Evolutionary conservation across 2,113 vertebrate species (phyloP).

Genomic region (Chascanopsetta lugubris): DNA sequence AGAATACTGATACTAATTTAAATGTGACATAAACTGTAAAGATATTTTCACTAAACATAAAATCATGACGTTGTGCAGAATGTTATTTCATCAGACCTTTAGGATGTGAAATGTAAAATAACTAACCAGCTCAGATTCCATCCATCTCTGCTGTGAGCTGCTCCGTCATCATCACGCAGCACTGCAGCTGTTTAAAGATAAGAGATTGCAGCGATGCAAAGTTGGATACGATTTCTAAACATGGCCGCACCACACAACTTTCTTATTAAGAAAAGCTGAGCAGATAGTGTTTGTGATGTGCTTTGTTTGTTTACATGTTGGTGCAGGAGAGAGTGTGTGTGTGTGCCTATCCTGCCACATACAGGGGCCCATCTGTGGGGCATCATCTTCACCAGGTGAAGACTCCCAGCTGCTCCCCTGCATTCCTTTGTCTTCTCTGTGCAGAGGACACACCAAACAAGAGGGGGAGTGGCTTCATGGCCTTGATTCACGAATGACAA

Average conservation of each 20-base stretch:
- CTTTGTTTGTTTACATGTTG: constrained; percentile 41
- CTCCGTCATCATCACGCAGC: constrained; percentile 22
- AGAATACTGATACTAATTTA: too few species aligned
- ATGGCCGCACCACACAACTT: constrained; percentile 19
- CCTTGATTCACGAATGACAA: constrained; percentile 80
- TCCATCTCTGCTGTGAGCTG: constrained; percentile 7
- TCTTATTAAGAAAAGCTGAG: constrained; percentile 47
- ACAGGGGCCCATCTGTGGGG: constrained; percentile 63
- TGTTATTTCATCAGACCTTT: not conserved
- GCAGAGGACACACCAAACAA: constrained; percentile 60
- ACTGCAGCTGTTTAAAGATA: constrained; percentile 51
- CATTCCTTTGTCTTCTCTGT: constrained; percentile 46
- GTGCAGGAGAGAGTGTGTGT: constrained; percentile 42
- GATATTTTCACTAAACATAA: too few species aligned
- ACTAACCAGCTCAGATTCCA: not conserved
- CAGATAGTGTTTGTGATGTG: constrained; percentile 19
- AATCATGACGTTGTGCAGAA: not conserved
- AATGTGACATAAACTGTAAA: too few species aligned
- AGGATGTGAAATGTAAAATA: not conserved
- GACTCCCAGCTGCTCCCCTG: constrained; percentile 70
- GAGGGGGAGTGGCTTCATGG: constrained; percentile 64
- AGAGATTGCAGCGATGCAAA: constrained; percentile 44
- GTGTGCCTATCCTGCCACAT: constrained; percentile 54
- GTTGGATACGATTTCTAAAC: constrained; percentile 52
- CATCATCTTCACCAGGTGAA: constrained; percentile 59